These are phyloP conservation scores for Myoxocephalus aenaeus DNA, from an alignment of 2,797 vertebrate genomes.

Conservation along the genomic window DNA sequence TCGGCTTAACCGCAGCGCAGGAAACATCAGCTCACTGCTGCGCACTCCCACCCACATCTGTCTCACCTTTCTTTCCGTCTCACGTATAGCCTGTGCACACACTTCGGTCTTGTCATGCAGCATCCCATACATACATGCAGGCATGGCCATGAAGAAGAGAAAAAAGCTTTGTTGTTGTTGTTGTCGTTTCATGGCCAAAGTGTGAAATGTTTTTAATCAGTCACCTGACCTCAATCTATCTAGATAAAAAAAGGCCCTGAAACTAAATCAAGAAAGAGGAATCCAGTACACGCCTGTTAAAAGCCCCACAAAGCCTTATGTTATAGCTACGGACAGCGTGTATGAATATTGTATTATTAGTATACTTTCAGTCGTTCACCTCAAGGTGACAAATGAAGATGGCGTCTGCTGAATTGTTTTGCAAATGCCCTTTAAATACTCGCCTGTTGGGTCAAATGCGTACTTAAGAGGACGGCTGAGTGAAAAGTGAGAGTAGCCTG, in stretches of 20 bases:
- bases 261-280: neutral
- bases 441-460: neutral
- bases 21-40: conserved; percentile 44
- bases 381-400: neutral
- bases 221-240: neutral
- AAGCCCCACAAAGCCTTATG: neutral
- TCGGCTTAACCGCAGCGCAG: conserved; percentile 41
- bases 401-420: neutral
- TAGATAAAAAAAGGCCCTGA: neutral
- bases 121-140: neutral
- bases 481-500: neutral
- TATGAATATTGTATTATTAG: neutral
- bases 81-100: neutral
- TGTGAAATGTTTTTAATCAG: neutral
- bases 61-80: neutral
- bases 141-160: neutral
- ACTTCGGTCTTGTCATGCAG: neutral
- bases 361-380: neutral
- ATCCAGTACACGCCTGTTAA: neutral
- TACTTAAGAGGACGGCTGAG: neutral
- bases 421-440: neutral
- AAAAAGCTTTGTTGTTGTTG: neutral
- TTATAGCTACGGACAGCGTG: no score
- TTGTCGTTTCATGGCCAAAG: neutral
- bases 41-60: neutral